These are phyloP conservation scores for Gymnosoma rotundatum DNA, from an alignment of 2,888 invertebrate genomes.

Conservation along the genomic window DNA sequence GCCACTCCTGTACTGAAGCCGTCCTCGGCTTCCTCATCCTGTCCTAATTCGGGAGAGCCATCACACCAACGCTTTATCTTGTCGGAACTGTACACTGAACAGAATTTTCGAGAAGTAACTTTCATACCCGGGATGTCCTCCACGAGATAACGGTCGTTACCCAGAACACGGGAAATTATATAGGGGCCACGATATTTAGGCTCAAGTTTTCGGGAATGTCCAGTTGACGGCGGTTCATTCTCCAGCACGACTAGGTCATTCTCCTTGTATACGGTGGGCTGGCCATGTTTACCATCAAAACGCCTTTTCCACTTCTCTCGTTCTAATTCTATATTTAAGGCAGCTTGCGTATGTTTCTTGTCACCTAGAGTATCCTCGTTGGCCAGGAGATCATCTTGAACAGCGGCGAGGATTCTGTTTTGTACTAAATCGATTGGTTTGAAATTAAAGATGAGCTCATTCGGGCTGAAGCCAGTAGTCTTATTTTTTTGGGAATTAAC, in stretches of 20 bases:
- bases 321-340: too few species aligned
- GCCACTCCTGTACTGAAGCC: neutral
- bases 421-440: constrained; percentile 47
- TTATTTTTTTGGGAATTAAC: constrained; percentile 41
- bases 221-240: constrained; percentile 29
- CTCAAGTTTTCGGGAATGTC: constrained; percentile 68
- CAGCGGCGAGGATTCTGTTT: constrained; percentile 52
- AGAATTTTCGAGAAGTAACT: constrained; percentile 54
- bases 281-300: too few species aligned
- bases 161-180: constrained; percentile 50
- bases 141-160: constrained; percentile 66
- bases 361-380: too few species aligned
- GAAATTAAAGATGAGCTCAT: constrained; percentile 70
- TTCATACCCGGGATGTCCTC: constrained; percentile 67
- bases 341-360: too few species aligned
- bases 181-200: constrained; percentile 66
- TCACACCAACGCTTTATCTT: constrained; percentile 67
- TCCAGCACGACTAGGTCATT: too few species aligned
- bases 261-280: too few species aligned
- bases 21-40: neutral
- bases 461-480: constrained; percentile 56
- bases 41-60: constrained; percentile 1
- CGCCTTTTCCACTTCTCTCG: too few species aligned
- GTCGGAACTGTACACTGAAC: constrained; percentile 48
- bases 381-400: constrained; percentile 21